phyloP scores from a whole-genome alignment of 2,113 vertebrate genomes.

The Typhlomys cinereus region DNA sequence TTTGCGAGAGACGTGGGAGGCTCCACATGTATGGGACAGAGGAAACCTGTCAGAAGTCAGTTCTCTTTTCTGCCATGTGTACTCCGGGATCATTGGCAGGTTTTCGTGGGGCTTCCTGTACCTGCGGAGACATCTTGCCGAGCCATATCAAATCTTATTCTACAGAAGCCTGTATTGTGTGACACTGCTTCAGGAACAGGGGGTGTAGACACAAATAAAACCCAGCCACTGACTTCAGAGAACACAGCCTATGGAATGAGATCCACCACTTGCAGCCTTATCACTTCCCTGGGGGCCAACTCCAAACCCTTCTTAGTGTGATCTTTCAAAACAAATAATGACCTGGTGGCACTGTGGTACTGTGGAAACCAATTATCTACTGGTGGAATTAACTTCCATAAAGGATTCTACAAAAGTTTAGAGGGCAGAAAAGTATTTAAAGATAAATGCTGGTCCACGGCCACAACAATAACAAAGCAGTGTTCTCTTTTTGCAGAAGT shows the following conservation, averaged over 20 bases:
- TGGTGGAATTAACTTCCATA: conserved; percentile 17
- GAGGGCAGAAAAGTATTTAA: conserved; percentile 39
- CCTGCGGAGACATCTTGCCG: no score
- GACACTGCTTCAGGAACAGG: not conserved
- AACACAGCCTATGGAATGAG: not conserved
- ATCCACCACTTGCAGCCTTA: not conserved
- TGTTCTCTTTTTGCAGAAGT: conserved; percentile 43
- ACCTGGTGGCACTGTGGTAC: not conserved
- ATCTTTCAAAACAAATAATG: conserved; percentile 22
- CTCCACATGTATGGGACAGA: no score
- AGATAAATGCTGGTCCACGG: not conserved
- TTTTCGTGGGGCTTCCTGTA: no score
- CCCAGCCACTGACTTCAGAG: not conserved
- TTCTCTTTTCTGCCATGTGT: no score
- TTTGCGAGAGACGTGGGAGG: no score
- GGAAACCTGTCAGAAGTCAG: no score
- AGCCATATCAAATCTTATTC: not conserved
- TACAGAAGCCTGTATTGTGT: not conserved
- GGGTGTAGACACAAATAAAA: not conserved
- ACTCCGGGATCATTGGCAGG: no score
- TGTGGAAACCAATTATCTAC: not conserved
- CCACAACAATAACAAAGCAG: conserved; percentile 11
- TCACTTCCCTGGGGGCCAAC: not conserved
- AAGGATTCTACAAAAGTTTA: not conserved
- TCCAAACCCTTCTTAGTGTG: not conserved